phyloP scores from a whole-genome alignment of 1,140 invertebrate species.

The Sipha flava region DNA sequence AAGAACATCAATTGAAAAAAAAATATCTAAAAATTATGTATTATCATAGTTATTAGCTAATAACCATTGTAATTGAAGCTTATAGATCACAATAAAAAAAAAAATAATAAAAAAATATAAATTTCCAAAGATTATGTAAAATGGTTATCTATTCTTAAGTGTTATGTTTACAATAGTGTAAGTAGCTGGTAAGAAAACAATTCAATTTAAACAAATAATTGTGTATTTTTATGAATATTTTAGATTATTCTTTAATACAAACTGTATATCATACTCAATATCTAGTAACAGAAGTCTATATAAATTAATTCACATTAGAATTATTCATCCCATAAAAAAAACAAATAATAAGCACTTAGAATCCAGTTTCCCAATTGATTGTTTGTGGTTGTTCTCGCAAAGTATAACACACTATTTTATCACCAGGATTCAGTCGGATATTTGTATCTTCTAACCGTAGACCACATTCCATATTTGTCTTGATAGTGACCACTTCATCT shows the following conservation, averaged over 20 bases:
- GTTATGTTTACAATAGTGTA: too few species aligned
- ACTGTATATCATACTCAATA: neutral
- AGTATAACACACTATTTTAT: conserved; percentile 69
- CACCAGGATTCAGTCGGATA: conserved; percentile 62
- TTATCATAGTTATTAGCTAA: too few species aligned
- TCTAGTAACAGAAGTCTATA: neutral
- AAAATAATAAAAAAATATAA: too few species aligned
- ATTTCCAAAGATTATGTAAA: too few species aligned
- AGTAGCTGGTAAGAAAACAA: too few species aligned
- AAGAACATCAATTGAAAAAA: too few species aligned
- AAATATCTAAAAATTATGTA: too few species aligned
- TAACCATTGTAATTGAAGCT: too few species aligned
- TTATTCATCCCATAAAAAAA: neutral
- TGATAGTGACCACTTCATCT: conserved; percentile 74
- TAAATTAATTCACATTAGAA: neutral
- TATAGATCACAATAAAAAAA: too few species aligned
- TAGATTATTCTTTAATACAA: neutral
- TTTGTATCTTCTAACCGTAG: conserved; percentile 59
- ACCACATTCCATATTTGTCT: conserved; percentile 80
- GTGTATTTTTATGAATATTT: too few species aligned
- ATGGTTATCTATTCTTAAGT: too few species aligned
- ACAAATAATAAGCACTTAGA: neutral
- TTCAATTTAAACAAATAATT: too few species aligned
- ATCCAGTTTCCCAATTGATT: conserved; percentile 62
- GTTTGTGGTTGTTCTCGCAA: conserved; percentile 53